Conservation (phyloP, 2,113 vertebrate genomes). For the Amphiprion ocellaris region DNA sequence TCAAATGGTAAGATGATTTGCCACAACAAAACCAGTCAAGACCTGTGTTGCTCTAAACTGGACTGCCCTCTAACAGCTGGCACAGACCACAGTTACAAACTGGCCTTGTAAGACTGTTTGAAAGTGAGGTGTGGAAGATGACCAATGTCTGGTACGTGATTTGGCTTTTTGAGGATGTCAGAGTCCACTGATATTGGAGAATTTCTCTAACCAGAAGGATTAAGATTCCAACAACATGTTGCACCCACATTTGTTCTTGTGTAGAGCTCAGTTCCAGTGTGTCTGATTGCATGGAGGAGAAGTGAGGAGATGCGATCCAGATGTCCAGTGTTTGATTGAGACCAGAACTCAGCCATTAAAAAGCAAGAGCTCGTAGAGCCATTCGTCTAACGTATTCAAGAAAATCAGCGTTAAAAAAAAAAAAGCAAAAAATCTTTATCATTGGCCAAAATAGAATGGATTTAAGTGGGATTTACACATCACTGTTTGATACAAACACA, state of each 20-base stretch:
- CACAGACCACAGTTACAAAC: constrained; percentile 27
- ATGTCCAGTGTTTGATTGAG: constrained; percentile 89
- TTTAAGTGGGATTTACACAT: constrained; percentile 78
- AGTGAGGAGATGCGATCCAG: constrained; percentile 87
- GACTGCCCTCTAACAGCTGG: constrained; percentile 15
- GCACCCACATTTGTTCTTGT: constrained; percentile 77
- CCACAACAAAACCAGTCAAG: constrained; percentile 14
- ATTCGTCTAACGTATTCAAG: constrained; percentile 50
- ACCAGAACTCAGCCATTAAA: constrained; percentile 89
- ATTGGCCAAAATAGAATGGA: constrained; percentile 41
- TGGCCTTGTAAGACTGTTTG: background rate
- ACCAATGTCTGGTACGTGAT: constrained; percentile 3
- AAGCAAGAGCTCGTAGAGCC: constrained; percentile 82
- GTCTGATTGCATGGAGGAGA: constrained; percentile 82
- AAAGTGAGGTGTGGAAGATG: constrained; percentile 39
- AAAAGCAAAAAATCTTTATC: constrained; percentile 32
- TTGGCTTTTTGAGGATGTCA: constrained; percentile 27
- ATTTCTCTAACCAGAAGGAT: constrained; percentile 65
- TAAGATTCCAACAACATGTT: constrained; percentile 73
- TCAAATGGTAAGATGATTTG: constrained; percentile 28
- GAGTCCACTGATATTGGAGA: constrained; percentile 30
- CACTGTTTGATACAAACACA: constrained; percentile 74
- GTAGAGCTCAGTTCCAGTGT: constrained; percentile 63
- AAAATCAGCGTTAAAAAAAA: constrained; percentile 22
- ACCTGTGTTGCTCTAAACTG: constrained; percentile 31